These are phyloP conservation scores for Edolisoma coerulescens DNA, from an alignment of 2,113 vertebrate species.

Conservation along the genomic window DNA sequence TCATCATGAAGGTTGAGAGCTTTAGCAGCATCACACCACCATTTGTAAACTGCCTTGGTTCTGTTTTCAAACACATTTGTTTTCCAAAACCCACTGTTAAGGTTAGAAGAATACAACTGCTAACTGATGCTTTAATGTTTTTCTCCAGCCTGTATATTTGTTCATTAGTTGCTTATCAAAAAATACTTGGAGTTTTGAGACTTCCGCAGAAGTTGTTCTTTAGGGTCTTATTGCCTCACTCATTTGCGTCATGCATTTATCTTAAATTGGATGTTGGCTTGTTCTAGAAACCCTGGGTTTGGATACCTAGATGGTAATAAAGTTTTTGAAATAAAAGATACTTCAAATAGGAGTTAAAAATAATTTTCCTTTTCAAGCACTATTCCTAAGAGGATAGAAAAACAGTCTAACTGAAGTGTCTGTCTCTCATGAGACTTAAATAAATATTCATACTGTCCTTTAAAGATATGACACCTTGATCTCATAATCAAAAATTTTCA, in stretches of 20 bases:
- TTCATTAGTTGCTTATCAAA: background rate
- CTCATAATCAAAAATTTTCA: background rate
- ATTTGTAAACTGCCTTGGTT: background rate
- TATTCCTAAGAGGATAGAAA: background rate
- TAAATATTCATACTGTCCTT: constrained; percentile 39
- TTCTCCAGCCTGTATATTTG: background rate
- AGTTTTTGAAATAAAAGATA: background rate
- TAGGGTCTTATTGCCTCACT: background rate
- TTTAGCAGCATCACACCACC: background rate
- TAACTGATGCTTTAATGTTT: background rate
- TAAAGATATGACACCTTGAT: background rate
- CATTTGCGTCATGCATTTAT: background rate
- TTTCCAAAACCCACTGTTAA: background rate
- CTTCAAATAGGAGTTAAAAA: background rate
- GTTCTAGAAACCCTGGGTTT: background rate
- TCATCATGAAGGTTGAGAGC: background rate
- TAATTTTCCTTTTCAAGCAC: background rate
- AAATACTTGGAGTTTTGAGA: background rate
- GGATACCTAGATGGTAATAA: background rate
- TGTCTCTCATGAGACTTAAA: background rate
- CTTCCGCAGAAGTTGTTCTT: background rate
- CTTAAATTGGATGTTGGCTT: background rate
- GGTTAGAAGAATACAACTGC: background rate
- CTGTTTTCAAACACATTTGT: background rate
- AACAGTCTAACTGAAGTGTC: background rate